phyloP scores from a whole-genome alignment of 2,797 vertebrate genomes.

The Eleutherodactylus coqui region DNA sequence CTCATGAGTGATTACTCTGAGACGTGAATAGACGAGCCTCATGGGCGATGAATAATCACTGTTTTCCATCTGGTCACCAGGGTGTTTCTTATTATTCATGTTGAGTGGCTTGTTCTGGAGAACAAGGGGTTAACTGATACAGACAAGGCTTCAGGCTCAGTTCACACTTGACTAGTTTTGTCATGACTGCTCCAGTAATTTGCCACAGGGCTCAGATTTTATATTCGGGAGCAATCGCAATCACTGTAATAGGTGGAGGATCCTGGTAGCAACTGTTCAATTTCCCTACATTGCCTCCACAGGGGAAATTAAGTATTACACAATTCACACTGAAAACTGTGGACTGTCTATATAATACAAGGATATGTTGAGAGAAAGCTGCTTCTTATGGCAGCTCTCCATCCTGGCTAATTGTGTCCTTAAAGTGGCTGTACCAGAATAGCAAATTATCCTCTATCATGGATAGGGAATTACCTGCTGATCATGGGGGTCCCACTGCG shows the following conservation, averaged over 20 bases:
- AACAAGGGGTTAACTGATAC: background rate
- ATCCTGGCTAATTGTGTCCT: too few relatives aligned
- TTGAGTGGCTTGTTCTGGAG: background rate
- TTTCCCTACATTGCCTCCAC: background rate
- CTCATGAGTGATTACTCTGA: background rate
- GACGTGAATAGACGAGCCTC: conserved; percentile 32
- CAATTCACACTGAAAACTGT: background rate
- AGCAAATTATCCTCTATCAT: too few relatives aligned
- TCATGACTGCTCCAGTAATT: too few relatives aligned
- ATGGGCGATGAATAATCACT: conserved; percentile 7
- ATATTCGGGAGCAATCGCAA: too few relatives aligned
- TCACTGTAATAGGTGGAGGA: background rate
- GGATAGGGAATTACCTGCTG: too few relatives aligned
- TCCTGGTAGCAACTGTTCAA: background rate
- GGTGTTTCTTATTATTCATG: background rate
- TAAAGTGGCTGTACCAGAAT: too few relatives aligned
- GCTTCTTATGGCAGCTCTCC: background rate
- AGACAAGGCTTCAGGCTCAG: background rate
- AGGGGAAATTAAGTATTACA: background rate
- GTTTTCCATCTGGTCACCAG: background rate
- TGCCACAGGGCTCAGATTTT: background rate
- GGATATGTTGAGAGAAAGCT: background rate
- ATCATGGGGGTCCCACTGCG: too few relatives aligned
- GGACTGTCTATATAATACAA: too few relatives aligned
- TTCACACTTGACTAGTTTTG: background rate